Percentiles rank a stretch among this genome's conserved stretches.
These are phyloP conservation scores for Anguilla marmorata DNA, from an alignment of 2,797 vertebrate genomes.

Conservation along the genomic window DNA sequence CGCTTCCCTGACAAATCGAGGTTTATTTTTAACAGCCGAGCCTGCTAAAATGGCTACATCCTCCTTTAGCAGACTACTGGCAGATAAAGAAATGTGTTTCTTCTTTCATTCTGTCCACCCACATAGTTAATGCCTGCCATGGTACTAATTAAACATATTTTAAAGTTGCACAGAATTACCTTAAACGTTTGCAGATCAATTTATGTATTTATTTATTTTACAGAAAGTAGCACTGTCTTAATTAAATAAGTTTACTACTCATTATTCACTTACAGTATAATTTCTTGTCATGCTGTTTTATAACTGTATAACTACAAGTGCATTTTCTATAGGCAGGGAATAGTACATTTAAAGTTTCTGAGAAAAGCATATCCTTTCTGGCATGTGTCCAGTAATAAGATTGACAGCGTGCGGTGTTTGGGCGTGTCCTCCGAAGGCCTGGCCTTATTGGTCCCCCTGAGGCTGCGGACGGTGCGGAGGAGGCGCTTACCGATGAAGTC, in stretches of 20 bases:
- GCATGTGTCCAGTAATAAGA: background rate
- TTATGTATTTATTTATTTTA: background rate
- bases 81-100: background rate
- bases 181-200: background rate
- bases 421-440: background rate
- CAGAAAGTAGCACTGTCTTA: too few species aligned
- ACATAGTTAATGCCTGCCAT: background rate
- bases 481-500: constrained; percentile 76
- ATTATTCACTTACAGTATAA: too few species aligned
- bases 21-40: constrained; percentile 49
- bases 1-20: constrained; percentile 35
- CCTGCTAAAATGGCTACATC: constrained; percentile 51
- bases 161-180: background rate
- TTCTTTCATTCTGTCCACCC: background rate
- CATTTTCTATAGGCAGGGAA: background rate
- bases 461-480: background rate
- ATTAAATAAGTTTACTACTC: too few species aligned
- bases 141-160: background rate
- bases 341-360: background rate
- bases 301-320: background rate
- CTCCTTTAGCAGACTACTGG: constrained; percentile 43
- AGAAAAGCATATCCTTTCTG: background rate
- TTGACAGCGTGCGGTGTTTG: background rate
- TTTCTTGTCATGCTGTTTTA: background rate
- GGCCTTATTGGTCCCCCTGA: background rate